Percentiles rank a stretch among this genome's conserved stretches.
phyloP scores from a whole-genome alignment of 35 echinoderm and acorn worm genomes.

The Anneissia japonica region DNA sequence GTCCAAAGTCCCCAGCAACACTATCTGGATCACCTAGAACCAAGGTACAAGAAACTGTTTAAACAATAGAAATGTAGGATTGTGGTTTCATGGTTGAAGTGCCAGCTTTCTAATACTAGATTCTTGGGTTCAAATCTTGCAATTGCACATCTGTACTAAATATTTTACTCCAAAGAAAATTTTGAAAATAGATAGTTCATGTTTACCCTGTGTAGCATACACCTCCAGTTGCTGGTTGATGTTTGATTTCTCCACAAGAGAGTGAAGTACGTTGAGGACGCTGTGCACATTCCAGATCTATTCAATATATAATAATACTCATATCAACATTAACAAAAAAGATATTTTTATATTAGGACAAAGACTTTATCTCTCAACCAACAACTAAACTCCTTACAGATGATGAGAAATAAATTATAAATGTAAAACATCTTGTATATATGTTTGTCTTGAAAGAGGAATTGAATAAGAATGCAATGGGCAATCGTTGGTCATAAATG shows the following conservation, averaged over 20 bases:
- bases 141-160: too few species aligned
- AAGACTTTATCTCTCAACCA: too few species aligned
- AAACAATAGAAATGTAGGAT: background rate
- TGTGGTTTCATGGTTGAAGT: too few species aligned
- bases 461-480: too few species aligned
- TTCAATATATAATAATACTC: background rate
- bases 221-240: conserved; percentile 95
- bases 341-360: too few species aligned
- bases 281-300: conserved; percentile 99
- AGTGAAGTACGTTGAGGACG: conserved; percentile 96
- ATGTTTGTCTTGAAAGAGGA: too few species aligned
- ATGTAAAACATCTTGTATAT: too few species aligned
- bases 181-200: background rate
- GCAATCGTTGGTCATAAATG: too few species aligned
- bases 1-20: conserved; percentile 87
- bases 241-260: conserved; percentile 89
- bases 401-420: too few species aligned
- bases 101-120: too few species aligned
- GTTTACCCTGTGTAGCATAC: conserved; percentile 77
- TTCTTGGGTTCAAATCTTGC: too few species aligned
- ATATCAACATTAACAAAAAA: background rate
- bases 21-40: conserved; percentile 75
- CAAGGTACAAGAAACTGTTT: background rate
- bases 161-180: background rate
- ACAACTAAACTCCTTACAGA: too few species aligned